Base-by-base conservation (phyloP, 2,888 invertebrate genomes). In the Ypsolopha scabrella region DNA sequence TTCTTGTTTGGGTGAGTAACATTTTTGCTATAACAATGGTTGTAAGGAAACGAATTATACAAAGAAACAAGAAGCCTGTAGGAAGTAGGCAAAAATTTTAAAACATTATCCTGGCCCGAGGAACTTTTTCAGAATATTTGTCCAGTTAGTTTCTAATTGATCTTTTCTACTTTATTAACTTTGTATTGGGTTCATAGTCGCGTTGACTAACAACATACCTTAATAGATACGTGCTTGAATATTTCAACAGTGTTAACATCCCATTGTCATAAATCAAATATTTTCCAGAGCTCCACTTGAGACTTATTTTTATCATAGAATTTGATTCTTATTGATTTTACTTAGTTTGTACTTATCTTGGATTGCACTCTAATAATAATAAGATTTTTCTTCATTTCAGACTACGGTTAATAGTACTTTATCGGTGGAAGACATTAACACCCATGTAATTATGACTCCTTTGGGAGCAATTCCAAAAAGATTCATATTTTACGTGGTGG, bases 1-100 rank as follows among this genome's bases (percentile, higher is more conserved):
- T 57, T 10, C 53, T 80, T 50, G 62, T 62, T 50, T 67, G 62
- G 62, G 85, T 82, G 63, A 76, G 78, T 72, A 6, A 33, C 7
- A 8, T 10, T 3, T 6, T 11, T 11, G 35, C 11, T 46, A 13
- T 0, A 33, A n/a, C 10, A 4, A 10, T 10, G 6, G n/a, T 45
- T 45, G 1, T 8, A 1, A 34, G 0, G 7, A 10, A 4, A 10
- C 1, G 24, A 14, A 7, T 14, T 7, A 9, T 7, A 14, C 6
- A 14, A 43, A n/a, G 6, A 1, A 7, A 6, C 14, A 11, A 13
- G 14, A 13, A 11, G 11, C 6, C 14, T 11, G 1, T 8, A 13
- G 11, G 8, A 13, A 7, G 14, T 13, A 2, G 1, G 6, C 1
- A 13, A 43, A 11, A 43, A 43, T 43, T 43, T 13, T 41, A 3